phyloP scores from a whole-genome alignment of 2,888 invertebrate genomes.

The Reticulitermes lucifugus region DNA sequence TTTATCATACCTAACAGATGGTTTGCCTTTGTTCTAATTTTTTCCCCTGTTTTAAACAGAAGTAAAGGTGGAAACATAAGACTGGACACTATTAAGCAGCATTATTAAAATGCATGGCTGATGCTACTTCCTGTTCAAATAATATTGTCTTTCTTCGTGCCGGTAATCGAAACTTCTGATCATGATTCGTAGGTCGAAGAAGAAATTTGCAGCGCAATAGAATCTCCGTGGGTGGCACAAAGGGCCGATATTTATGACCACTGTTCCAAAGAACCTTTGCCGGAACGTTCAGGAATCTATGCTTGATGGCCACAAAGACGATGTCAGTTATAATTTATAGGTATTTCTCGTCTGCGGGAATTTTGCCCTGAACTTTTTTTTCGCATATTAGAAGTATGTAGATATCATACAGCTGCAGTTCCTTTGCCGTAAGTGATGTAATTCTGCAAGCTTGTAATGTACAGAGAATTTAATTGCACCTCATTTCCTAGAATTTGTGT shows the following conservation, averaged over 20 bases:
- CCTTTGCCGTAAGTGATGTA: too few species aligned
- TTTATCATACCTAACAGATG: not conserved
- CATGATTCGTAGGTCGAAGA: not conserved
- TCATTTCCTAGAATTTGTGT: too few species aligned
- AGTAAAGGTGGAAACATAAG: not conserved
- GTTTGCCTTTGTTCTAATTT: not conserved
- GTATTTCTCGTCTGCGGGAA: not conserved
- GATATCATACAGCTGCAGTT: not conserved
- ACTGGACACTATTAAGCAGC: not conserved
- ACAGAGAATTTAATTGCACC: too few species aligned
- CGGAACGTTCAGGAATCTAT: constrained; percentile 22
- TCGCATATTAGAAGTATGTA: not conserved
- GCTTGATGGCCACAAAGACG: not conserved
- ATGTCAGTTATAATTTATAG: not conserved
- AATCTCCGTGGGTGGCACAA: constrained; percentile 31
- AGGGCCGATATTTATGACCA: constrained; percentile 18
- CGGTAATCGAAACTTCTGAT: not conserved
- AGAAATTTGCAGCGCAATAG: not conserved
- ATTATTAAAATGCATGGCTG: not conserved
- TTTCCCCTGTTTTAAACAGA: not conserved
- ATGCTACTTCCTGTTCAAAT: not conserved
- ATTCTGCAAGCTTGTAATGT: too few species aligned
- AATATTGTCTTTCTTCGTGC: not conserved
- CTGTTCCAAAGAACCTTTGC: not conserved
- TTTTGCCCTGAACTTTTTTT: not conserved